Conservation (phyloP, 2,113 vertebrate species). For the Hemiscyllium ocellatum region DNA sequence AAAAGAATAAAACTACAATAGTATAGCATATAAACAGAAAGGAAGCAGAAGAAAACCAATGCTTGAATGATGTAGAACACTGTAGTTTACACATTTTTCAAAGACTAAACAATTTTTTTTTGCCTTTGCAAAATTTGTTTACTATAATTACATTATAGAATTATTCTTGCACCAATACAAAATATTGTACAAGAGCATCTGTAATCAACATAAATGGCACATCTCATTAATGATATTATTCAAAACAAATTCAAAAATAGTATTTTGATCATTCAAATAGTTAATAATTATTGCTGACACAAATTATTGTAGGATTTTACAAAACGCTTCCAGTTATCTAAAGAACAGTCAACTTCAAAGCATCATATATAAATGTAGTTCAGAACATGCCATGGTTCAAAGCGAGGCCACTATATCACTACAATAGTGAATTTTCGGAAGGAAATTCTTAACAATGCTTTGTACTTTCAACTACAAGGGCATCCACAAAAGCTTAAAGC, state of each 20-base stretch:
- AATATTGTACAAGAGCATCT: not conserved
- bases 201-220: not conserved
- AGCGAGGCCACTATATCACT: slow-evolving; percentile 5
- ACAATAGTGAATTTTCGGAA: slow-evolving; percentile 36
- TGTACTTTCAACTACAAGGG: not conserved
- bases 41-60: not conserved
- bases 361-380: not conserved
- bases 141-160: not conserved
- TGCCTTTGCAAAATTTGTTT: not conserved
- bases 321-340: not conserved
- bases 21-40: not conserved
- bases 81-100: not conserved
- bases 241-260: not conserved
- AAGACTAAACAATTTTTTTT: not conserved
- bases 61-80: not conserved
- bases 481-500: not conserved
- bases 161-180: not conserved
- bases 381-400: slow-evolving; percentile 29
- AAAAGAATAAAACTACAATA: not conserved
- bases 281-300: not conserved
- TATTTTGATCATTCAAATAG: not conserved
- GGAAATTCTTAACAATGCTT: slow-evolving; percentile 34
- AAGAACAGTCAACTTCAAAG: slow-evolving; percentile 21
- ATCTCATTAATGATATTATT: not conserved
- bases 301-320: not conserved